These are phyloP conservation scores for Dicyrtomina minuta DNA, from an alignment of 2,888 invertebrate species.

Conservation along the genomic window DNA sequence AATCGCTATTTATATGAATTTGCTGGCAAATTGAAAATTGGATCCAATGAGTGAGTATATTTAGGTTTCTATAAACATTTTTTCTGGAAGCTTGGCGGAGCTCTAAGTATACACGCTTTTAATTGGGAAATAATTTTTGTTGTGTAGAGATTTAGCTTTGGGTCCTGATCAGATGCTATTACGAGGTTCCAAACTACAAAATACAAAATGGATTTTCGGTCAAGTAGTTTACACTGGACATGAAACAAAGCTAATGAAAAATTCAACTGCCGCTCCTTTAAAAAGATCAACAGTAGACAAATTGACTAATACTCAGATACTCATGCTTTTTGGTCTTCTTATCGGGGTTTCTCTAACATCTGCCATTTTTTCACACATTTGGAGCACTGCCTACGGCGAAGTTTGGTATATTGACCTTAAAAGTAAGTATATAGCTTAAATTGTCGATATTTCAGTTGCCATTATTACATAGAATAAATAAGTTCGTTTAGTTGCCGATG, in stretches of 20 bases:
- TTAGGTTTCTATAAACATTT: background rate
- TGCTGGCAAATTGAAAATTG: constrained; percentile 78
- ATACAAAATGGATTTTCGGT: constrained; percentile 94
- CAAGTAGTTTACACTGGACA: constrained; percentile 96
- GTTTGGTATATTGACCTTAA: constrained; percentile 86
- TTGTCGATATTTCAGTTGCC: no score
- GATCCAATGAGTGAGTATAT: constrained; percentile 44
- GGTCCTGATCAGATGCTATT: constrained; percentile 93
- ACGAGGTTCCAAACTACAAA: constrained; percentile 92
- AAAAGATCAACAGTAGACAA: constrained; percentile 94
- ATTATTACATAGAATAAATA: no score
- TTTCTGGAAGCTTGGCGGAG: no score
- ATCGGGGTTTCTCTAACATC: constrained; percentile 85
- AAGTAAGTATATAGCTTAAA: no score
- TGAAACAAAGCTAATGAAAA: constrained; percentile 97
- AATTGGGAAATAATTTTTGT: no score
- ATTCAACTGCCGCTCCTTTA: constrained; percentile 81
- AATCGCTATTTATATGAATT: constrained; percentile 97
- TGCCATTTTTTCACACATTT: constrained; percentile 84
- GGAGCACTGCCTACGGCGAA: constrained; percentile 68
- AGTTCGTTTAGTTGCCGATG: no score
- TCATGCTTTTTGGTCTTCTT: constrained; percentile 90
- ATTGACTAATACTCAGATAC: constrained; percentile 88
- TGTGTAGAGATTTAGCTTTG: constrained; percentile 71
- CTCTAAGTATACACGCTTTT: no score